phyloP scores from a whole-genome alignment of 2,888 invertebrate species.

The Phyto melanocephala region DNA sequence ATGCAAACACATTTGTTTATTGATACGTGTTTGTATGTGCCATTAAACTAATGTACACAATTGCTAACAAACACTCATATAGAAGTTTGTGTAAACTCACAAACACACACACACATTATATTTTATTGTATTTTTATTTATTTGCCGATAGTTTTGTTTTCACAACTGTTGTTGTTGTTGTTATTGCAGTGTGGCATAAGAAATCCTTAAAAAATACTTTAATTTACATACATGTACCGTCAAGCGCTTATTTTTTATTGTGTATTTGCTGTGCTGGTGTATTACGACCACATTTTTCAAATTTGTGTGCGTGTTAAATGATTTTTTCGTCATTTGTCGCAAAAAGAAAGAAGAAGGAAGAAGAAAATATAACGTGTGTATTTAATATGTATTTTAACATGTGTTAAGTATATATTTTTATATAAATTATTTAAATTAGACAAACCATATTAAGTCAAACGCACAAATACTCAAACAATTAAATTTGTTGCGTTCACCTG shows the following conservation, averaged over 20 bases:
- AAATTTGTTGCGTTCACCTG: background rate
- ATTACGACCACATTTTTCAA: background rate
- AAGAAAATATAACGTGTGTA: conserved; percentile 14
- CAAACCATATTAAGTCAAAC: background rate
- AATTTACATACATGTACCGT: background rate
- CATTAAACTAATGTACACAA: conserved; percentile 21
- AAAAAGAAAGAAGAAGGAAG: background rate
- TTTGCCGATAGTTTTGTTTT: background rate
- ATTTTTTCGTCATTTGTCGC: background rate
- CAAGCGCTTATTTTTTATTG: background rate
- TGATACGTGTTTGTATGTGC: conserved; percentile 2
- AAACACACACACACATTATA: background rate
- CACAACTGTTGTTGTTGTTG: background rate
- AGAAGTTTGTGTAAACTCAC: background rate
- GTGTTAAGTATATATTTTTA: conserved; percentile 35
- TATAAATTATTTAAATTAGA: conserved; percentile 37
- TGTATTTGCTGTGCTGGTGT: background rate
- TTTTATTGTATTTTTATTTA: background rate
- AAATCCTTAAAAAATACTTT: conserved; percentile 34
- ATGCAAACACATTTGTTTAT: background rate
- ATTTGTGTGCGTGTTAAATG: conserved; percentile 29
- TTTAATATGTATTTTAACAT: conserved; percentile 34
- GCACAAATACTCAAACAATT: background rate
- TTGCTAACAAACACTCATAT: background rate
- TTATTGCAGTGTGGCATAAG: background rate